Conservation (phyloP, 2,888 invertebrate species). For the Antitype chi region DNA sequence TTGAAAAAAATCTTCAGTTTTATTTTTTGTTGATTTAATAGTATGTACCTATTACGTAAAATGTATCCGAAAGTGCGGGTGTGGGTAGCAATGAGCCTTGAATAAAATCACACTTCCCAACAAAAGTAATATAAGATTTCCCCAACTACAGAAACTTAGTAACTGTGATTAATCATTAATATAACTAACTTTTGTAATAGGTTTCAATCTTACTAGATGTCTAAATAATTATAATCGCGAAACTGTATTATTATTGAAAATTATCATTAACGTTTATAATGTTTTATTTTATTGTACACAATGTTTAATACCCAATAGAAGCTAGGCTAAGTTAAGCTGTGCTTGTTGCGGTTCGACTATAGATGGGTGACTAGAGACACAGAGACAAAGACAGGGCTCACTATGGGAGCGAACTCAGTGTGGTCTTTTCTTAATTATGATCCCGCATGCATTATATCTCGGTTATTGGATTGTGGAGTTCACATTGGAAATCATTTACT, state of each 20-base stretch:
- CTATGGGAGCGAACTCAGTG: background rate
- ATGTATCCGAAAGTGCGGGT: slow-evolving; percentile 15
- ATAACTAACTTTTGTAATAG: slow-evolving; percentile 56
- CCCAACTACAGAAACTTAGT: slow-evolving; percentile 49
- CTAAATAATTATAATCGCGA: slow-evolving; percentile 47
- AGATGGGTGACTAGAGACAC: background rate
- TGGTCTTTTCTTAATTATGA: background rate
- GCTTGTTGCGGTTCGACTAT: background rate
- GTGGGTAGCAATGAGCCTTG: slow-evolving; percentile 28
- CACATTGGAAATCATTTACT: slow-evolving; percentile 11
- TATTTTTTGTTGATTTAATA: background rate
- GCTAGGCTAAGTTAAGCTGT: background rate
- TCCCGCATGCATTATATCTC: background rate
- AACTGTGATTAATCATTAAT: slow-evolving; percentile 58
- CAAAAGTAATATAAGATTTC: slow-evolving; percentile 59
- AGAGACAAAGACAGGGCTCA: background rate
- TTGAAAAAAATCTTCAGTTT: too few relatives aligned
- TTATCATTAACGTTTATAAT: background rate
- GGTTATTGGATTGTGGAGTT: background rate
- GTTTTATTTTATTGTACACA: background rate
- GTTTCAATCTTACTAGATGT: slow-evolving; percentile 53
- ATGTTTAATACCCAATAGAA: background rate
- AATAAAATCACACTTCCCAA: slow-evolving; percentile 60
- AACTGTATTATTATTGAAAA: slow-evolving; percentile 16
- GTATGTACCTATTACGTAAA: slow-evolving; percentile 1